Percentiles rank a stretch among this genome's conserved stretches.
These are phyloP conservation scores for Pitta sordida DNA, from an alignment of 2,113 vertebrate species.

Conservation along the genomic window DNA sequence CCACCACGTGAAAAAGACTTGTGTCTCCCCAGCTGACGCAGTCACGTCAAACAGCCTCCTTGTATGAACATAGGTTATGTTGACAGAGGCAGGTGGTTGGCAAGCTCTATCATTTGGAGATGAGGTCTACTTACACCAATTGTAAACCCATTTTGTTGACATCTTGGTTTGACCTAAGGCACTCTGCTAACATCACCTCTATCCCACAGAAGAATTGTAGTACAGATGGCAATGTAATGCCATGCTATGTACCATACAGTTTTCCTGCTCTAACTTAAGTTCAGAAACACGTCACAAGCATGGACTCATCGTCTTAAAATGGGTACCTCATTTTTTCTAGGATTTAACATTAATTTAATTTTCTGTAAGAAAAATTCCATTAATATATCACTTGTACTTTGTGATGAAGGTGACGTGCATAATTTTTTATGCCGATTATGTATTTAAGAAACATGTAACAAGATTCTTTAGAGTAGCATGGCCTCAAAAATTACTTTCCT, in stretches of 20 bases:
- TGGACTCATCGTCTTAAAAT: not conserved
- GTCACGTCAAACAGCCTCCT: not conserved
- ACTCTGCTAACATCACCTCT: not conserved
- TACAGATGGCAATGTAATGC: not conserved
- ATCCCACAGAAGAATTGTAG: not conserved
- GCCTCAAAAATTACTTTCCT: not conserved
- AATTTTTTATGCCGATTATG: not conserved
- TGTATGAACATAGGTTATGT: not conserved
- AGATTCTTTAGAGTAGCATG: not conserved
- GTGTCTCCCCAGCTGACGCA: not conserved
- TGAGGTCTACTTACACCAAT: conserved; percentile 13
- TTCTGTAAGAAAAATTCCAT: not conserved
- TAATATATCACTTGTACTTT: not conserved
- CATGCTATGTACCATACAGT: not conserved
- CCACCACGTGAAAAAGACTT: not conserved
- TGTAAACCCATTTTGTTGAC: not conserved
- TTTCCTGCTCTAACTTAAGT: not conserved
- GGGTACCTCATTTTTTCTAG: not conserved
- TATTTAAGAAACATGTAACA: not conserved
- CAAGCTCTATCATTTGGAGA: not conserved
- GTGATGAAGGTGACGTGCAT: not conserved
- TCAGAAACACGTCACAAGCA: not conserved
- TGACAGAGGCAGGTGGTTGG: not conserved
- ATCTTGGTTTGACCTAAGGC: conserved; percentile 33
- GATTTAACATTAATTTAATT: not conserved